Base-by-base conservation (phyloP, 2,113 vertebrate genomes). In the Cyprinus carpio region DNA sequence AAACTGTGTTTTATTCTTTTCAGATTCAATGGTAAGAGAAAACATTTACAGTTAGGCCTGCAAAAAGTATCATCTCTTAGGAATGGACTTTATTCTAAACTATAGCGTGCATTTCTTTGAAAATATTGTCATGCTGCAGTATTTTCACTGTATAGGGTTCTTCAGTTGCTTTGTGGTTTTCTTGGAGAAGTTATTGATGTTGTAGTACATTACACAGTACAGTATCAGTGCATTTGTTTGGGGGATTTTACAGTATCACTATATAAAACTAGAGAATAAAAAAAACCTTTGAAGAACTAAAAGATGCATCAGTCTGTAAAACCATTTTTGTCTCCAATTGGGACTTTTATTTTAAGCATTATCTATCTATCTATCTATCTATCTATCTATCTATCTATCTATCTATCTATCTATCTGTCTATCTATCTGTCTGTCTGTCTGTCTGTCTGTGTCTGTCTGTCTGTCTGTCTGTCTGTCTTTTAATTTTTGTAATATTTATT, bases 1-100 rank as follows among this genome's bases (percentile, higher is more conserved):
- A 29, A 62, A 13, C 13, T 27, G 74, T 9, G 29, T 80, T 83
- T 37, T 56, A 80, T 79, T 78, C 31, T 74, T 85, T 58, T 58
- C 20, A 58, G 46, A 51, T 65, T 9, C 7, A 16, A 81, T 62
- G 12, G 7, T 25, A 37, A 79, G 77, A 43, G 6, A 64, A 27
- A 6, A 0, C 13, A 18, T 62, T 46, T 16, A 64, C 56, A 10
- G 12, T 27, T 46, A 6, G 31, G 54, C 51, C 23, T 18, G 60
- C 31, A 34, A 40, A 65, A 69, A 16, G 34, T 13, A 34, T 16
- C n/a, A 82, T 60, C 15, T 2, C 54, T 58, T 84, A 81, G 12
- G 12, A 20, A 23, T 69, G 31, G 67, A 71, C 31, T 71, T 71
- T 23, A 85, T 49, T 27, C 72, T 15, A 34, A 56, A 31, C 49